Evolutionary conservation across 2,888 invertebrate species (phyloP).

Genomic region (Polietes domitor): DNA sequence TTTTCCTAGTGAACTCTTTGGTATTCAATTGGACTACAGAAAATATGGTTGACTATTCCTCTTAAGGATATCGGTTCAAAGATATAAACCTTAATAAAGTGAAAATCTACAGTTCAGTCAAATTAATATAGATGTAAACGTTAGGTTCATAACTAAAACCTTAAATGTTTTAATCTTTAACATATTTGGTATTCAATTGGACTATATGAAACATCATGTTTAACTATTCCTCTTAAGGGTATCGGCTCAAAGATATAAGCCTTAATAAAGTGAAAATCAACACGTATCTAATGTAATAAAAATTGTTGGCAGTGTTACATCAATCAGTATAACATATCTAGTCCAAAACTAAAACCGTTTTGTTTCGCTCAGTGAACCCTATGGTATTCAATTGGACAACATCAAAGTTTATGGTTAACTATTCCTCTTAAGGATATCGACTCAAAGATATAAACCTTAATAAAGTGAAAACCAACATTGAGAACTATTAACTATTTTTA

Average conservation of each 20-base stretch:
- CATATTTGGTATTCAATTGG: conserved; percentile 72
- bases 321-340: too few species aligned
- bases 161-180: background rate
- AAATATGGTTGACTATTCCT: conserved; percentile 73
- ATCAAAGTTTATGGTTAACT: conserved; percentile 70
- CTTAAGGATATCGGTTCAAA: conserved; percentile 74
- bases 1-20: conserved; percentile 38
- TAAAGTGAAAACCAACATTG: conserved; percentile 67
- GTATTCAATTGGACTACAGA: conserved; percentile 74
- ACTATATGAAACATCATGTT: conserved; percentile 71
- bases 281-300: too few species aligned
- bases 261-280: conserved; percentile 74
- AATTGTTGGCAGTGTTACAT: too few species aligned
- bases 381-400: conserved; percentile 74
- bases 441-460: conserved; percentile 73
- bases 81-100: conserved; percentile 74
- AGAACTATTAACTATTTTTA: too few species aligned
- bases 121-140: background rate
- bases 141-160: conserved; percentile 55
- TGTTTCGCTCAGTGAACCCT: conserved; percentile 10
- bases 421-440: conserved; percentile 76
- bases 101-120: conserved; percentile 46
- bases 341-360: too few species aligned
- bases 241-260: conserved; percentile 72
- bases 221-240: conserved; percentile 76